Percentiles rank a stretch among this genome's conserved stretches.
phyloP scores from a whole-genome alignment of 2,888 invertebrate genomes.

The Neoitamus cyanurus region DNA sequence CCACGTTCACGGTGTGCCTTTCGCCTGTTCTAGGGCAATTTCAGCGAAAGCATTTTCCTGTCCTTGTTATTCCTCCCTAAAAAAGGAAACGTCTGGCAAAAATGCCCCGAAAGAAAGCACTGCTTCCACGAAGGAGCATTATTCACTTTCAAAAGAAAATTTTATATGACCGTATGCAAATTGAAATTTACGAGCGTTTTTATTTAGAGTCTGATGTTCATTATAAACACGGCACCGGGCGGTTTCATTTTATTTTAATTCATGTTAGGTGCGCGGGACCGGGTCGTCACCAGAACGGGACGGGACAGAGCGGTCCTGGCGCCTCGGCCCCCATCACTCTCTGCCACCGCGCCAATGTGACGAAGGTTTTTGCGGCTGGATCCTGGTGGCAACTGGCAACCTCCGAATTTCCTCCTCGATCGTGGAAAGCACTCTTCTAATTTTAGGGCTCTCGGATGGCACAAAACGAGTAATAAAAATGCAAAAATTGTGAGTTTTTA shows the following conservation, averaged over 20 bases:
- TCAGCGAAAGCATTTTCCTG: slow-evolving; percentile 45
- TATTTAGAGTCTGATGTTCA: slow-evolving; percentile 43
- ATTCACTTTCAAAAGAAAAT: slow-evolving; percentile 44
- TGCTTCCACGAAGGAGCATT: slow-evolving; percentile 31
- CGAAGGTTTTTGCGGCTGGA: background rate
- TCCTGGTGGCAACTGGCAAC: background rate
- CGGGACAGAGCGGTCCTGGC: background rate
- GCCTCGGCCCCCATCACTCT: background rate
- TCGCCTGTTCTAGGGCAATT: slow-evolving; percentile 41
- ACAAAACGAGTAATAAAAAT: slow-evolving; percentile 23
- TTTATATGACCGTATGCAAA: slow-evolving; percentile 47
- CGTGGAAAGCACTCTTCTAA: slow-evolving; percentile 1
- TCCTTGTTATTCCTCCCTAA: slow-evolving; percentile 34
- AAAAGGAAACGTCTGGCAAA: slow-evolving; percentile 22
- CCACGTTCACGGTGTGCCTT: slow-evolving; percentile 25
- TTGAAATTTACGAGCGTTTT: slow-evolving; percentile 46
- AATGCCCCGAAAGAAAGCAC: slow-evolving; percentile 22
- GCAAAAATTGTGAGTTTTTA: slow-evolving; percentile 30
- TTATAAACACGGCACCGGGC: slow-evolving; percentile 43
- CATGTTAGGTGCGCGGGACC: slow-evolving; percentile 22
- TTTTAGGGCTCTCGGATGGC: background rate
- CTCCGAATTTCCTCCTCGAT: slow-evolving; percentile 25
- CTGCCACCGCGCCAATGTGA: slow-evolving; percentile 6
- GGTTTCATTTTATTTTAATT: slow-evolving; percentile 47
- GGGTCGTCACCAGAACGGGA: background rate